Evolutionary conservation across 2,888 invertebrate species (phyloP).

Genomic region (Gymnosoma rotundatum): DNA sequence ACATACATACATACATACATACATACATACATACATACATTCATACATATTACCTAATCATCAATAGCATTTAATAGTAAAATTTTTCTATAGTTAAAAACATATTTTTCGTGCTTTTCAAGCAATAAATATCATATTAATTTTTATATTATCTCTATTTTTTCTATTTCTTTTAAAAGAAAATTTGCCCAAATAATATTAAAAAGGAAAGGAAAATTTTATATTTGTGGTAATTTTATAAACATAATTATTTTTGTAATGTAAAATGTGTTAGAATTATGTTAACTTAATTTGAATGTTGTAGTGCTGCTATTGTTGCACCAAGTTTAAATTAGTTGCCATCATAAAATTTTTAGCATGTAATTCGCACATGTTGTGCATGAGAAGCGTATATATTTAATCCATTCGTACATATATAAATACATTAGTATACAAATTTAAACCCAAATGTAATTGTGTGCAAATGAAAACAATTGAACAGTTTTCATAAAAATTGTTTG

Average conservation of each 20-base stretch:
- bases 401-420: neutral
- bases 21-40: neutral
- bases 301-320: neutral
- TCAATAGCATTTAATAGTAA: neutral
- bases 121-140: neutral
- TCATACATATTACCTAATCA: neutral
- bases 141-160: neutral
- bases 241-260: neutral
- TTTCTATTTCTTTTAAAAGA: neutral
- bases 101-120: neutral
- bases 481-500: slow-evolving; percentile 7
- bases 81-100: neutral
- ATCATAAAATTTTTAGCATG: neutral
- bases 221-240: neutral
- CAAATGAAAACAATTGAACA: neutral
- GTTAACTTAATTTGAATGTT: slow-evolving; percentile 1
- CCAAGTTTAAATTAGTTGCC: slow-evolving; percentile 12
- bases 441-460: neutral
- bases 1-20: too few species aligned
- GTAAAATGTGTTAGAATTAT: neutral
- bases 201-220: neutral
- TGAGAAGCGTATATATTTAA: neutral
- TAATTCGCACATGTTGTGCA: neutral
- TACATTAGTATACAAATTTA: too few species aligned
- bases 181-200: neutral